Base-by-base conservation (phyloP, 2,113 vertebrate genomes). In the Pseudolaguvia tuberculata region DNA sequence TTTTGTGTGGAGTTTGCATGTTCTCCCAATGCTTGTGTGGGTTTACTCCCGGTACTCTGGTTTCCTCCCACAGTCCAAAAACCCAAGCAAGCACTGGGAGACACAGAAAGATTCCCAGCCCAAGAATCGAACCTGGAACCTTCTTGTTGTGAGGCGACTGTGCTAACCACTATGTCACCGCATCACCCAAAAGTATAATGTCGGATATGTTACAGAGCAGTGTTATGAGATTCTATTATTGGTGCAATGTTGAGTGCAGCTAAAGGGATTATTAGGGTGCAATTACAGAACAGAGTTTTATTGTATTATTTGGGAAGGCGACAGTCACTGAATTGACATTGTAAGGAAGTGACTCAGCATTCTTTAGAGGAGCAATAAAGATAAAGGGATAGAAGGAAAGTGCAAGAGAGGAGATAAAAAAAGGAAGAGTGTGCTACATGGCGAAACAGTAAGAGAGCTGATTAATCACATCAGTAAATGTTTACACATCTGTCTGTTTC, bases 401-500 rank as follows among this genome's bases (percentile, higher is more conserved):
- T 29, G 35, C 25, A 23, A 70, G 23, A 20, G 56, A 58, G 48
- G 45, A 42, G 20, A 48, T 48, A 10, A 45, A 71, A 55, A 52
- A 56, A 48, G 21, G 27, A 42, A 66, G 23, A n/a, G 61, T 63
- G 58, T 29, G 52, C 57, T 75, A 39, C 21, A 51, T 75, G 52
- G 59, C 47, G 18, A 29, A 65, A 74, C 39, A 77, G 21, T 51
- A 45, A 67, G 71, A 42, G 42, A 72, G 45, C 63, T 59, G 57
- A 74, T 81, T 77, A 80, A 79, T 80, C 62, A 80, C 48, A 75
- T 72, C 51, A 77, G 65, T 47, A 66, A 73, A 71, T 73, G 70
- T 80, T 80, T 82, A 72, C 79, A 79, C 69, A 70, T 73, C 76
- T 80, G 78, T 68, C 55, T 72, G 69, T 71, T 66, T 65, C 65